Evolutionary conservation across 2,888 invertebrate species (phyloP).

Genomic region (Nemapogon koenigi): DNA sequence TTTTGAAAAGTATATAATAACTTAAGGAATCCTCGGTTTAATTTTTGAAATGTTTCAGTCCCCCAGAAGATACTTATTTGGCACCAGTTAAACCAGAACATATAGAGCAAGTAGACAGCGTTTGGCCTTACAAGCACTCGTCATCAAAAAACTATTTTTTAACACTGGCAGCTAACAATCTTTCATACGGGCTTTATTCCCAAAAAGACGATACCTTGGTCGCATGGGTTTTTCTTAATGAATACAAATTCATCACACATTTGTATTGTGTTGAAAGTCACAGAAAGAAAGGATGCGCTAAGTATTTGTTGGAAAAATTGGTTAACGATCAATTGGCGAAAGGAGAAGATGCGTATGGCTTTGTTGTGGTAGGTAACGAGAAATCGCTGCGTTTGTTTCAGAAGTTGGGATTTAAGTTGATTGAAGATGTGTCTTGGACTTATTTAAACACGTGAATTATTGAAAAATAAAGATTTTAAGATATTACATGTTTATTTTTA

Average conservation of each 20-base stretch:
- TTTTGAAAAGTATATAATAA: no score
- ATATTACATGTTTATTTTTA: no score
- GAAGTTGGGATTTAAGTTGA: constrained; percentile 19
- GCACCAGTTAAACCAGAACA: constrained; percentile 16
- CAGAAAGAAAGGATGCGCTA: constrained; percentile 21
- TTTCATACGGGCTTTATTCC: constrained; percentile 19
- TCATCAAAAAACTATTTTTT: constrained; percentile 10
- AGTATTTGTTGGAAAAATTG: constrained; percentile 19
- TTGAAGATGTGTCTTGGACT: constrained; percentile 2
- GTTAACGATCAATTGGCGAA: constrained; percentile 19
- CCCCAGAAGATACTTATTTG: constrained; percentile 12
- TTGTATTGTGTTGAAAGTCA: constrained; percentile 20
- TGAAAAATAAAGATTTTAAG: no score
- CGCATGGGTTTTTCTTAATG: constrained; percentile 24
- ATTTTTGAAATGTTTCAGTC: constrained; percentile 3
- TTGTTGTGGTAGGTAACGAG: constrained; percentile 19
- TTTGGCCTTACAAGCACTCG: constrained; percentile 11
- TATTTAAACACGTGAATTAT: background rate
- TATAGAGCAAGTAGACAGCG: constrained; percentile 9
- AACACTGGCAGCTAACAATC: constrained; percentile 8
- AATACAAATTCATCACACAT: constrained; percentile 21
- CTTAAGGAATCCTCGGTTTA: background rate
- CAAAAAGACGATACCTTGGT: constrained; percentile 15
- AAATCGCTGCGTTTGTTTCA: constrained; percentile 18
- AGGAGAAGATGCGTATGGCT: constrained; percentile 21